phyloP scores from a whole-genome alignment of 2,113 vertebrate genomes.

The Hepsetus odoe region DNA sequence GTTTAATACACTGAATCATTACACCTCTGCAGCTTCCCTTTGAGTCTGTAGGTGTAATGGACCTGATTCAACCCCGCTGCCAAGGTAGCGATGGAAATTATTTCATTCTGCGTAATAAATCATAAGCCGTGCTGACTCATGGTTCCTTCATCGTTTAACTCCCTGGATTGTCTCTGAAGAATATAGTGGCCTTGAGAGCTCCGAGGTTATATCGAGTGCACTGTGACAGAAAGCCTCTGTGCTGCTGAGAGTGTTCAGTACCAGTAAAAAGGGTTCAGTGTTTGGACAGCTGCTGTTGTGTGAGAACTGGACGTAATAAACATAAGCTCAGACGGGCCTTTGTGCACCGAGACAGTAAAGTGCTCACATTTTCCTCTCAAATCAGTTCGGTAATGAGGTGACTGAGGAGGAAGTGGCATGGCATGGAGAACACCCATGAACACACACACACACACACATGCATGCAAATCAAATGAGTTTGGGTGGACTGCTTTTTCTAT shows the following conservation, averaged over 20 bases:
- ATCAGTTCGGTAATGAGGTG: slow-evolving; percentile 28
- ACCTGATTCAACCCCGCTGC: not conserved
- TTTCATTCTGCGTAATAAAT: slow-evolving; percentile 21
- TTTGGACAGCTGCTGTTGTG: slow-evolving; percentile 42
- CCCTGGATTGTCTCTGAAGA: not conserved
- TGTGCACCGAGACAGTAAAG: slow-evolving; percentile 6
- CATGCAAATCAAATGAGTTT: not conserved
- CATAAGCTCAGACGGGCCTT: not conserved
- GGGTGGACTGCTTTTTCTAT: not conserved
- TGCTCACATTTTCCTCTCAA: slow-evolving; percentile 44
- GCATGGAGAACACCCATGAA: not conserved
- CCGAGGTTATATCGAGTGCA: not conserved
- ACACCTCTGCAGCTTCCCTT: not conserved
- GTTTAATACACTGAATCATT: too few relatives aligned
- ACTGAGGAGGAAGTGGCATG: slow-evolving; percentile 8
- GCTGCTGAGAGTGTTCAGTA: slow-evolving; percentile 13
- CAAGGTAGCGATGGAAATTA: not conserved
- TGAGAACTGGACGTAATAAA: not conserved
- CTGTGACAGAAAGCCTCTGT: not conserved
- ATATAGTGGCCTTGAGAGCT: not conserved
- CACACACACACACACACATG: not conserved
- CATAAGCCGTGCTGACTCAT: not conserved
- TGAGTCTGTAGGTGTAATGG: not conserved
- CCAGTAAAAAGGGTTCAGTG: slow-evolving; percentile 6
- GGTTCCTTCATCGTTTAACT: not conserved